Base-by-base conservation (phyloP, 2,888 invertebrate species). In the Drosophila nigritarsus region DNA sequence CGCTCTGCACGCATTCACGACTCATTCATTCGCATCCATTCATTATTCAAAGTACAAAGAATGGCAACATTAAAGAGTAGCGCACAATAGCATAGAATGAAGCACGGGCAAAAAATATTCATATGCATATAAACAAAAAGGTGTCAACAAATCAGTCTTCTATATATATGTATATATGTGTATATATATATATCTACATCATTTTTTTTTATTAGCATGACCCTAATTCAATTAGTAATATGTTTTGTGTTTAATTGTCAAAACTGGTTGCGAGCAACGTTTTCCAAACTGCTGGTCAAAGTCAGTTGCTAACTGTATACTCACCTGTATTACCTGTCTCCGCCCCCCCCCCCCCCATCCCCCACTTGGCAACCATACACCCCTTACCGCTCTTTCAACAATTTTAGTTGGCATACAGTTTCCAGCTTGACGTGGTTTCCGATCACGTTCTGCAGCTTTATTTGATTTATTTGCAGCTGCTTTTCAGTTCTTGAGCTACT, bases 401-500 rank as follows among this genome's bases (percentile, higher is more conserved):
- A 24, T n/a, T 40, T 24, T 11, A 4, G 29, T 55, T 30, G 24
- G 27, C 29, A 30, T 38, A 30, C 20, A 61, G 70, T 58, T 50
- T 49, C 24, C 54, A 42, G 69, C 62, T 62, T 48, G 65, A 63
- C 51, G 55, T 56, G 45, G 56, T 73, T 71, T 71, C 78, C 76
- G 86, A 87, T 85, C 83, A 83, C 86, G 83, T 83, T 85, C 69
- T 53, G 67, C 86, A 79, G 80, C 66, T 85, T 87, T 88, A 87
- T 85, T 79, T 83, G 83, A 83, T 87, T 83, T 83, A 83, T 82
- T 70, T 75, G 56, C 83, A 75, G 75, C 70, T 74, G 74, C 62
- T 78, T 71, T 73, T 61, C 55, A 61, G 56, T 65, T 45, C 29
- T 62, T 34, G 13, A 49, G 48, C 48, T 27, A 3, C 6, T 38